A percentile compares a stretch with the other conserved stretches of the same genome.
phyloP scores from a whole-genome alignment of 2,797 vertebrate genomes.

The Thalassophryne amazonica region DNA sequence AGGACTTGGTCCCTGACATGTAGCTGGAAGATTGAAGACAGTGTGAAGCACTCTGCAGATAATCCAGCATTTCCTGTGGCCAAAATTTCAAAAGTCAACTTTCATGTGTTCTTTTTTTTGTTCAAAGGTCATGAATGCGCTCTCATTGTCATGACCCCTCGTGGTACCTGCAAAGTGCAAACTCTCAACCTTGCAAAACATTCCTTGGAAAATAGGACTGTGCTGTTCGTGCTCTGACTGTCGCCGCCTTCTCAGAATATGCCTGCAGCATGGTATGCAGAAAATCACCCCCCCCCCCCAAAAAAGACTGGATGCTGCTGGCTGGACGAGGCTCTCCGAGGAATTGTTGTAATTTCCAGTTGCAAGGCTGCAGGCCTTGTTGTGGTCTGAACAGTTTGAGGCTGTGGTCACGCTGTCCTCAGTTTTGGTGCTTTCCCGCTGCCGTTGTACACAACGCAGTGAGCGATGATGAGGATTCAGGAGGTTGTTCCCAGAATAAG shows the following conservation, averaged over 20 bases:
- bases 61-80: neutral
- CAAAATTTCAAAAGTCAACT: constrained; percentile 4
- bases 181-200: constrained; percentile 45
- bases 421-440: constrained; percentile 37
- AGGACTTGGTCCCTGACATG: constrained; percentile 12
- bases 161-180: constrained; percentile 34
- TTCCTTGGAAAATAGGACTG: constrained; percentile 53
- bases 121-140: neutral
- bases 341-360: constrained; percentile 48
- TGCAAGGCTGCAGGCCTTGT: constrained; percentile 28
- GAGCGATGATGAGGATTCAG: constrained; percentile 48
- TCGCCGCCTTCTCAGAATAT: constrained; percentile 60
- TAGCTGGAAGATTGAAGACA: neutral
- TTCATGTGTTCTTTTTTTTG: constrained; percentile 4
- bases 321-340: constrained; percentile 30
- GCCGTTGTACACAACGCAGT: constrained; percentile 16
- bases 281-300: constrained; percentile 32
- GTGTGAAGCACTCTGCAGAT: constrained; percentile 4
- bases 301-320: constrained; percentile 35
- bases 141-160: neutral
- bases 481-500: constrained; percentile 60
- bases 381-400: constrained; percentile 29
- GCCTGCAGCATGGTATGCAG: constrained; percentile 26
- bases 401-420: constrained; percentile 42
- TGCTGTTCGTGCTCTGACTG: neutral